Conservation (phyloP, 37 sponge, comb jelly and placozoan species). For the Oopsacas minuta region DNA sequence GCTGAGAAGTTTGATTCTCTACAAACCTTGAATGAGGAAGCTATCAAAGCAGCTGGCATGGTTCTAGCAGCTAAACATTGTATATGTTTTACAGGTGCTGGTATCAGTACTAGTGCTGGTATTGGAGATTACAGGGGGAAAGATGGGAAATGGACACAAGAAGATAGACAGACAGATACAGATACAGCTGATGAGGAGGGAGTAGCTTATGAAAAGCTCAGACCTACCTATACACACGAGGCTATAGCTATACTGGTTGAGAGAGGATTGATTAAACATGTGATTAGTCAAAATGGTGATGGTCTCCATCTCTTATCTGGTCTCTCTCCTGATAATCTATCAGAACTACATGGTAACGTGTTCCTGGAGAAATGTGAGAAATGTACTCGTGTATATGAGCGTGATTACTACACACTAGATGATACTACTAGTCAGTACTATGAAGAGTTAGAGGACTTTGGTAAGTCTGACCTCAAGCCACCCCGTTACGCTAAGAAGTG, state of each 20-base stretch:
- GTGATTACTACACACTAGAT: slow-evolving; percentile 52
- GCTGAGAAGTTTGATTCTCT: slow-evolving; percentile 40
- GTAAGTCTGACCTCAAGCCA: slow-evolving; percentile 25
- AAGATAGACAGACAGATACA: slow-evolving; percentile 19
- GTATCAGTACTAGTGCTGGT: slow-evolving; percentile 52
- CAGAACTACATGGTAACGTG: slow-evolving; percentile 69
- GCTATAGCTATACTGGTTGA: slow-evolving; percentile 43
- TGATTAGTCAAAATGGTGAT: slow-evolving; percentile 71
- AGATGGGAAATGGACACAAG: slow-evolving; percentile 53
- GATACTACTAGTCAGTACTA: slow-evolving; percentile 53
- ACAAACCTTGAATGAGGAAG: not conserved
- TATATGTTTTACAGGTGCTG: slow-evolving; percentile 51
- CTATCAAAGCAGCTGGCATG: slow-evolving; percentile 23
- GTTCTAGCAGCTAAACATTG: slow-evolving; percentile 25
- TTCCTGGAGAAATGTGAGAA: slow-evolving; percentile 54
- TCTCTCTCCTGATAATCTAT: slow-evolving; percentile 29
- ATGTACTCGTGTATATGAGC: slow-evolving; percentile 36
- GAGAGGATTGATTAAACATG: slow-evolving; percentile 43
- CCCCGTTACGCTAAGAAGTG: slow-evolving; percentile 47
- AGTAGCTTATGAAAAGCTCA: slow-evolving; percentile 51
- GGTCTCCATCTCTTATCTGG: slow-evolving; percentile 55
- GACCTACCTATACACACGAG: slow-evolving; percentile 76
- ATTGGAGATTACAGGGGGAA: slow-evolving; percentile 61
- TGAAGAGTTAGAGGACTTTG: slow-evolving; percentile 46
- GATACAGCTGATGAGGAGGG: slow-evolving; percentile 30